Evolutionary conservation across 2,888 invertebrate species (phyloP), one percentile per base, ranked within the genome.

Genomic region (Cistogaster globosa): DNA sequence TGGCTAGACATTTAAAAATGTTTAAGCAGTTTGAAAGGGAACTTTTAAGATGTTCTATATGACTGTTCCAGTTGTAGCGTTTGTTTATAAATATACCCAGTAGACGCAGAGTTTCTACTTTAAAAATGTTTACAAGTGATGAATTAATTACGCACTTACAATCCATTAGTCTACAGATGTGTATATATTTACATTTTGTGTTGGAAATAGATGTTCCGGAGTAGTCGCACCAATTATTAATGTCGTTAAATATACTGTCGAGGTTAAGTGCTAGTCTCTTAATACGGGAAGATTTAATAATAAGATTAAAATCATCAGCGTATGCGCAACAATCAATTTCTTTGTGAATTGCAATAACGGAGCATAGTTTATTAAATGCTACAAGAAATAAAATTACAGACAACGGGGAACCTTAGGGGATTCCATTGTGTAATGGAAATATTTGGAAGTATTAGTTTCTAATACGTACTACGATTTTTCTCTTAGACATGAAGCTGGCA

Each of bases 151-250:
- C 42, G 16, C 69, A 69, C 0, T 8, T 20, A n/a, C 69, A 57
- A n/a, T 69, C 55, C n/a, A 22, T 36, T 5, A 57, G 26, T 9
- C 69, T n/a, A 22, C 69, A 69, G 9, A 69, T 57, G 11, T 68
- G 53, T 14, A 68, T 51, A n/a, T 68, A 68, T 53, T 51, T 26
- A 26, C 26, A 26, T 26, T 26, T 26, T 26, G 26, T 26, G 48
- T 38, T 11, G 38, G 12, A 11, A 38, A 12, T 38, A 4, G 6
- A 38, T 57, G 57, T 1, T 57, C 69, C 12, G 57, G 42, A 20
- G 18, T n/a, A 22, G 4, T 71, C 57, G 18, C 57, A 57, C 45
- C 69, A 71, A 11, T 22, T 58, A 2, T 68, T 53, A 14, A 68
- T 68, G n/a, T 68, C 53, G 8, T 36, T 36, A 6, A 68, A 36